Evolutionary conservation across 2,113 vertebrate genomes (phyloP), one percentile per base, ranked within the genome.

Genomic region (Herpetotheres cachinnans): DNA sequence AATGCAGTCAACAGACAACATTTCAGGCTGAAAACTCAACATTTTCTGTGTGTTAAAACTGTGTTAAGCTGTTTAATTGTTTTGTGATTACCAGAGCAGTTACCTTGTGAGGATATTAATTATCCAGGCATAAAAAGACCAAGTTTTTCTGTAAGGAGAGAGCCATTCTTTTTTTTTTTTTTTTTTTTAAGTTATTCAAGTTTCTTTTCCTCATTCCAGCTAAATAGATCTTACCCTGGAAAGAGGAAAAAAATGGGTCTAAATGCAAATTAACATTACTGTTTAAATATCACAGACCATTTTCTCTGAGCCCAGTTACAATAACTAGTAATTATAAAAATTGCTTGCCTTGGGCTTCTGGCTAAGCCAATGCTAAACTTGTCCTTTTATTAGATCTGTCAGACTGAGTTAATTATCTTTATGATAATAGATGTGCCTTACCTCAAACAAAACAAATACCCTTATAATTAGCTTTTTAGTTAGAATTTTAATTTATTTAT

Each of bases 261-360:
- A 98, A 98, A 98, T 98, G 98, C 98, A 98, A 98, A 98, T 98
- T 97, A 98, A 98, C 97, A 97, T 98, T 98, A 97, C 98, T 98
- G 97, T 98, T 98, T 98, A 98, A 98, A 98, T 98, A 98, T 98
- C 97, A 98, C 97, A 98, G 97, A 96, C 97, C 97, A 98, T 98
- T 98, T 98, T 98, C 98, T 98, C 96, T 97, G 98, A 98, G 98
- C 98, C 98, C 98, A 98, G 98, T 98, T 98, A 98, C 98, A 98
- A 98, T 98, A 98, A 98, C 98, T 98, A 98, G 98, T 98, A 98
- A 98, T 98, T 98, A 98, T 98, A 98, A 98, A 98, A 98, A 98
- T 98, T 98, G 98, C 98, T 98, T 98, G 98, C 98, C 98, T 98
- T 98, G 89, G 97, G 98, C 98, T 98, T 98, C 98, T 80, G 96